Base-by-base conservation (phyloP, 2,888 invertebrate genomes). In the Smittia sp. region DNA sequence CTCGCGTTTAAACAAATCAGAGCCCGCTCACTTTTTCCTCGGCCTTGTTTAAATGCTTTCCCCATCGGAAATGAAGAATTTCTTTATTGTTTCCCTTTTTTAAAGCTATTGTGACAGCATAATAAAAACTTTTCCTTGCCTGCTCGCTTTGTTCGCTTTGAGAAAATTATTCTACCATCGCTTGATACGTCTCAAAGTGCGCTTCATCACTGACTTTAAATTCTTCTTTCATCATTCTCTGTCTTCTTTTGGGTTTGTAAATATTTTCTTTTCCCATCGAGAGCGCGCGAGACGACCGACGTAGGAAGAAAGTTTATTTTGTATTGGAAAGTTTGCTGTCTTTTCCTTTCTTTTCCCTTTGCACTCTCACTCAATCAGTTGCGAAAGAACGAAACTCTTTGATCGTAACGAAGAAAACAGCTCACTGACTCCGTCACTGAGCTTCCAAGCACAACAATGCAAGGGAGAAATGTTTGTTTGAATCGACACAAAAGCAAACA, bases 81-180 rank as follows among this genome's bases (percentile, higher is more conserved):
- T 46, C 27, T 70, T 70, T 70, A 70, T 70, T 70, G 54, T 58
- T 58, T 32, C 27, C 46, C 15, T 46, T 68, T 68, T 15, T 62
- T 20, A 32, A 32, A 9, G 32, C 32, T 32, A 32, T 32, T 32
- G 32, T 32, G 32, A 32, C n/a, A 52, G 52, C n/a, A 52, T 52
- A 52, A 15, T 15, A 52, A 52, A 52, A 52, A 18, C n/a, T 52
- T 52, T 52, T 11, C 13, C 4, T 52, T n/a, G 18, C 18, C 13
- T 52, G 52, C 52, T 32, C 32, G 32, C 32, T 32, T 32, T 32
- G 32, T 32, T 32, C 32, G 9, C 32, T 32, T 32, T 32, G 32
- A 32, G 4, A 9, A 6, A 32, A 32, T 32, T 32, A 32, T 32
- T 32, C 46, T 11, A 11, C n/a, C 46, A 11, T 46, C 15, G n/a